phyloP scores from a whole-genome alignment of 2,888 invertebrate species.

The Idaea dimidiata region DNA sequence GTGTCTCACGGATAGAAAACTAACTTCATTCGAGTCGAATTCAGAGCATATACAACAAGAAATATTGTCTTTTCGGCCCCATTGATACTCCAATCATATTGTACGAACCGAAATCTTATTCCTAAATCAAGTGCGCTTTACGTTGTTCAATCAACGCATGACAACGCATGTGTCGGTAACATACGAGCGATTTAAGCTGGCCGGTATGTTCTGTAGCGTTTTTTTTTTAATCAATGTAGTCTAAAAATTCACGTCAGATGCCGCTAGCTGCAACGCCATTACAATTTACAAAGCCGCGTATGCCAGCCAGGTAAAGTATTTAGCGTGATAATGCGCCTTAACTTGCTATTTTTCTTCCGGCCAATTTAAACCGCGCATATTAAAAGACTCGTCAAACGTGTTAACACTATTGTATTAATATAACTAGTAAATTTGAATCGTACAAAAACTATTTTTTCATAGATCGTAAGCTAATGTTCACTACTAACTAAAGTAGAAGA shows the following conservation, averaged over 20 bases:
- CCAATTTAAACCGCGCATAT: background rate
- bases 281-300: too few species aligned
- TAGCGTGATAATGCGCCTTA: too few species aligned
- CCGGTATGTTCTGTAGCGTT: background rate
- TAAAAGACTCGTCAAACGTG: conserved; percentile 30
- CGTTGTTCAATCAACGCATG: conserved; percentile 9
- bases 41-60: background rate
- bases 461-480: conserved; percentile 58
- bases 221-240: too few species aligned
- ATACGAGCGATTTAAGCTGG: background rate
- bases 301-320: too few species aligned
- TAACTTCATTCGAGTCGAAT: background rate
- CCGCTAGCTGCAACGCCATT: too few species aligned
- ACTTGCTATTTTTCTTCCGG: background rate
- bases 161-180: background rate
- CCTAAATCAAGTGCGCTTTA: conserved; percentile 29
- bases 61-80: background rate
- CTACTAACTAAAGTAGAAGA: conserved; percentile 36
- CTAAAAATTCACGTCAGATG: too few species aligned
- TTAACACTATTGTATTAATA: conserved; percentile 32
- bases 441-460: conserved; percentile 74
- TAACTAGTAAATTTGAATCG: conserved; percentile 68
- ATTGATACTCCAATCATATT: background rate
- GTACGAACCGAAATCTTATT: conserved; percentile 36
- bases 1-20: background rate